Evolutionary conservation across 2,888 invertebrate genomes (phyloP).

Genomic region (Merodon equestris): DNA sequence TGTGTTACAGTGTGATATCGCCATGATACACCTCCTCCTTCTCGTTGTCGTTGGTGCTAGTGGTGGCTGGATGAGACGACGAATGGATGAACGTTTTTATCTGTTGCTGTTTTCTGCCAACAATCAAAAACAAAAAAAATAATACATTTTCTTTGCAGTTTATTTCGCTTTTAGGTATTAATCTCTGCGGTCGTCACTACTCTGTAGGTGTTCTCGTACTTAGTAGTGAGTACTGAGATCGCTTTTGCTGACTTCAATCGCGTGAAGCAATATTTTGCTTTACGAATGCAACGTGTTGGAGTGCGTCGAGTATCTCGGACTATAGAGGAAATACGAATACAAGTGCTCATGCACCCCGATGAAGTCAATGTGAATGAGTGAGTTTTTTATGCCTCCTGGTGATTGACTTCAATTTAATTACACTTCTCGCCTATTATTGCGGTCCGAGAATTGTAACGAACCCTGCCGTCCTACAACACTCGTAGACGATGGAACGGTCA

Average conservation of each 20-base stretch:
- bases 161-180: constrained; percentile 58
- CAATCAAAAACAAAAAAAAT: not conserved
- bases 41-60: constrained; percentile 23
- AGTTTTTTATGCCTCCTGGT: constrained; percentile 55
- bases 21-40: not conserved
- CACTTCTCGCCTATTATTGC: constrained; percentile 55
- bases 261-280: not conserved
- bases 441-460: constrained; percentile 26
- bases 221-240: too few relatives aligned
- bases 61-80: constrained; percentile 27
- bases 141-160: constrained; percentile 36
- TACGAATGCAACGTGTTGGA: constrained; percentile 24
- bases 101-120: constrained; percentile 58
- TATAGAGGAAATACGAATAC: constrained; percentile 10
- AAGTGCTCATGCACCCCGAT: not conserved
- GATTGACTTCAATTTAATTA: constrained; percentile 68
- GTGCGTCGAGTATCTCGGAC: constrained; percentile 12
- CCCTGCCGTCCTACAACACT: not conserved
- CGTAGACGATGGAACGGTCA: not conserved
- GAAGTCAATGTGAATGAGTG: constrained; percentile 54
- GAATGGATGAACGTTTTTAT: constrained; percentile 40
- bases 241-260: too few relatives aligned
- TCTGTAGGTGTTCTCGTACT: constrained; percentile 8
- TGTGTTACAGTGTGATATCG: constrained; percentile 21
- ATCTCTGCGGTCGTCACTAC: constrained; percentile 51